Conservation (phyloP, 2,888 invertebrate genomes). For the Bruchidius siliquastri region DNA sequence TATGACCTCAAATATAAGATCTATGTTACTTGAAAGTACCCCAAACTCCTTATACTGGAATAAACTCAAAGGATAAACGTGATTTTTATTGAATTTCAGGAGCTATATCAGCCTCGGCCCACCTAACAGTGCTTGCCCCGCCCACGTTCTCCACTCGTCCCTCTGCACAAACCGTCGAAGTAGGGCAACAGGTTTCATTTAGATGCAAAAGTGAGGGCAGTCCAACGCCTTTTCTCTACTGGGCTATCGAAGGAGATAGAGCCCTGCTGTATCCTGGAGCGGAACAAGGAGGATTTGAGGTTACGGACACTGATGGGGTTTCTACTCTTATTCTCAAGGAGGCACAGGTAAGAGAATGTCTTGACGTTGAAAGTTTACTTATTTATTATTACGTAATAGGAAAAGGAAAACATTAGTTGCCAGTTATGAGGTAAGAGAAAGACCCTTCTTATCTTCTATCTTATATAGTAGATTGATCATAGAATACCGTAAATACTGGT, state of each 20-base stretch:
- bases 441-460: too few relatives aligned
- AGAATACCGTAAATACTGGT: too few relatives aligned
- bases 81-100: slow-evolving; percentile 44
- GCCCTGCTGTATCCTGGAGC: slow-evolving; percentile 76
- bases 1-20: too few relatives aligned
- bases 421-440: too few relatives aligned
- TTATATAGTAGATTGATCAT: too few relatives aligned
- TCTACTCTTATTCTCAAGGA: slow-evolving; percentile 43
- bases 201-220: slow-evolving; percentile 77
- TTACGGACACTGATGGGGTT: slow-evolving; percentile 59
- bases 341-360: background rate
- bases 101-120: slow-evolving; percentile 68
- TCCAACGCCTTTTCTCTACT: slow-evolving; percentile 81
- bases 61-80: background rate
- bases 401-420: too few relatives aligned
- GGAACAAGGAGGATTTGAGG: slow-evolving; percentile 65
- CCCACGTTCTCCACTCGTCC: slow-evolving; percentile 65
- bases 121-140: slow-evolving; percentile 72
- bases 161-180: slow-evolving; percentile 63
- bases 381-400: too few relatives aligned
- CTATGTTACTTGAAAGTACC: too few relatives aligned
- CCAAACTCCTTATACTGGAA: too few relatives aligned
- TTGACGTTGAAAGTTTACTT: background rate
- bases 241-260: slow-evolving; percentile 85
- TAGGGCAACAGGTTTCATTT: slow-evolving; percentile 67